Evolutionary conservation across 2,113 vertebrate genomes (phyloP), one percentile per base, ranked within the genome.

Genomic region (Lepisosteus oculatus): DNA sequence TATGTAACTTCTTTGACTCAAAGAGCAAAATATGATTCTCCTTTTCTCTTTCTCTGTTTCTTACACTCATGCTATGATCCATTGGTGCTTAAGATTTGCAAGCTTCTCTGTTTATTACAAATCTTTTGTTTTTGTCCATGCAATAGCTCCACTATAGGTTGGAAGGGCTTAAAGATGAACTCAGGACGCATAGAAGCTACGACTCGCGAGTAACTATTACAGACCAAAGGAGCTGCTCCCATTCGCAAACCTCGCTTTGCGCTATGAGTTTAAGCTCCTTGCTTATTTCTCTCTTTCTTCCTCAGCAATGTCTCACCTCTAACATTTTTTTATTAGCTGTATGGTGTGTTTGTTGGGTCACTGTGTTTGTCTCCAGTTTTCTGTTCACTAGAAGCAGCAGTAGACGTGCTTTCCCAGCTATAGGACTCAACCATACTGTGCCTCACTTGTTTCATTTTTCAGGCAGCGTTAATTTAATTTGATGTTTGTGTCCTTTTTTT

Each of bases 121-220:
- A 93, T 93, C 89, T 94, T 90, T 93, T 94, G 89, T 93, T 93
- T 82, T 91, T 95, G 85, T 94, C 85, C 88, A 87, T 89, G 91
- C 91, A 93, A 92, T 97, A 97, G 95, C 96, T 98, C 94, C 97
- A 98, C 94, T 98, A 94, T 97, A 98, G 94, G 94, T 97, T 98
- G 96, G 95, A 98, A 95, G 95, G 95, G 94, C 96, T 99, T 95
- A 98, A 99, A 97, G 96, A 98, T 98, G 96, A 98, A 97, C 95
- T 96, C 91, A 97, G 95, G 93, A 97, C 90, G 91, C 94, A 90
- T 94, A 94, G 94, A 96, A 95, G 94, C 94, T 96, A 95, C 95
- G 94, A 95, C 94, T 96, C 94, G 92, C 96, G 95, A 98, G 95
- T 98, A 98, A 98, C 96, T 98, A 98, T 98, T 94, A 93, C 93